Evolutionary conservation across 1,140 invertebrate genomes (phyloP).

Genomic region (Drosophila nikananu): DNA sequence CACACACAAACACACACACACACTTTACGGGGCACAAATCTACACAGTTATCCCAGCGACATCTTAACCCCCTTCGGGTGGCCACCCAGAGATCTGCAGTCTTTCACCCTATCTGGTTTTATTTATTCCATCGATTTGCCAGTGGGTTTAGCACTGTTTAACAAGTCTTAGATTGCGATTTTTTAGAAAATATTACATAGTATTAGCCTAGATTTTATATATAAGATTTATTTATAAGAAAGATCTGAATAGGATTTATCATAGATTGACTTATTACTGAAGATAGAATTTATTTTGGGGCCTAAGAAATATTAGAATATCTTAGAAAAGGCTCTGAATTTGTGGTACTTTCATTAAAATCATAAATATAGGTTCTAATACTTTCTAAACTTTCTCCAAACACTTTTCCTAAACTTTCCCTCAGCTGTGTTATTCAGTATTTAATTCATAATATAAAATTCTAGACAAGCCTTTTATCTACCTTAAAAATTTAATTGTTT

Average conservation of each 20-base stretch:
- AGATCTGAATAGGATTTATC: not conserved
- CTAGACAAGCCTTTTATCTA: too few species aligned
- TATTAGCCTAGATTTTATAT: not conserved
- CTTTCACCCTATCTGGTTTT: constrained; percentile 26
- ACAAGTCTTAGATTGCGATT: not conserved
- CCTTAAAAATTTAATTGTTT: too few species aligned
- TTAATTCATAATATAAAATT: too few species aligned
- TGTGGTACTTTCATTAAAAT: too few species aligned
- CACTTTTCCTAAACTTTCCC: too few species aligned
- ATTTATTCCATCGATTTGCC: constrained; percentile 33
- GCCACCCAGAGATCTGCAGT: constrained; percentile 24
- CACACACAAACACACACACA: not conserved
- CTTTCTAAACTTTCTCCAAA: too few species aligned
- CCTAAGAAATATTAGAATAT: not conserved
- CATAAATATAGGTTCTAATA: too few species aligned
- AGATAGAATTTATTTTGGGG: not conserved
- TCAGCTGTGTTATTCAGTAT: too few species aligned
- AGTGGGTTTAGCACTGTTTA: constrained; percentile 15
- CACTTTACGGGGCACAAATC: not conserved
- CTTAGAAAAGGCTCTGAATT: too few species aligned
- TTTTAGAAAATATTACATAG: not conserved
- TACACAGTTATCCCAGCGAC: constrained; percentile 3
- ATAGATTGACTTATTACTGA: not conserved
- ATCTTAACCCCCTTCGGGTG: constrained; percentile 19
- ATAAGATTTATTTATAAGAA: too few species aligned